Base-by-base conservation (phyloP, 2,888 invertebrate species). In the Pandemis heparana region DNA sequence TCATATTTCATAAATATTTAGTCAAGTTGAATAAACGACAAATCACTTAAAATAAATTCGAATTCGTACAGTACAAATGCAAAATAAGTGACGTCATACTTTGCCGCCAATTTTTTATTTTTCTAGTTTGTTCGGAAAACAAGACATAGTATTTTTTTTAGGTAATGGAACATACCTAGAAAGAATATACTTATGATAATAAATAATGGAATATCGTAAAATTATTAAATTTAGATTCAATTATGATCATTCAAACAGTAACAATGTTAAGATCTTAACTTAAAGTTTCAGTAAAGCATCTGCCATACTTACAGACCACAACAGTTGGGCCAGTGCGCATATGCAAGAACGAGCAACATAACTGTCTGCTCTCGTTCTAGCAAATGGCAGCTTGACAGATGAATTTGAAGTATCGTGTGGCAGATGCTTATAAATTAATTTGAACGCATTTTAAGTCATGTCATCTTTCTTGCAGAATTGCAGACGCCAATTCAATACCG, bases 401-500 rank as follows among this genome's bases (percentile, higher is more conserved):
- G 23, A 32, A 32, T 32, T 32, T 32, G 9, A 16, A 16, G n/a
- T 48, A 39, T 38, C 14, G 60, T n/a, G 18, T 60, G 12, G 16
- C 61, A 16, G n/a, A 38, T 8, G 38, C 32, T 66, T 32, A 23
- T 18, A 18, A 53, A 16, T 23, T 23, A 56, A 23, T 10, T 32
- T 56, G 67, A 72, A 68, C 67, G 67, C 62, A 56, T n/a, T 43
- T 14, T n/a, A 39, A 53, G 12, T 9, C 8, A 18, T 66, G n/a
- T 14, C 9, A 63, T 16, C 3, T 72, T 72, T 53, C 14, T 43
- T 66, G 60, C 5, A 23, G 23, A 2, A n/a, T n/a, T n/a, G n/a
- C n/a, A 38, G 61, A 62, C 61, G 56, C 63, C 62, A 72, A 46
- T 41, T 68, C 62, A 72, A 46, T 41, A 12, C 53, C n/a, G 72